Evolutionary conservation across 2,797 vertebrate species (phyloP).

Genomic region (Cyclura pinguis): DNA sequence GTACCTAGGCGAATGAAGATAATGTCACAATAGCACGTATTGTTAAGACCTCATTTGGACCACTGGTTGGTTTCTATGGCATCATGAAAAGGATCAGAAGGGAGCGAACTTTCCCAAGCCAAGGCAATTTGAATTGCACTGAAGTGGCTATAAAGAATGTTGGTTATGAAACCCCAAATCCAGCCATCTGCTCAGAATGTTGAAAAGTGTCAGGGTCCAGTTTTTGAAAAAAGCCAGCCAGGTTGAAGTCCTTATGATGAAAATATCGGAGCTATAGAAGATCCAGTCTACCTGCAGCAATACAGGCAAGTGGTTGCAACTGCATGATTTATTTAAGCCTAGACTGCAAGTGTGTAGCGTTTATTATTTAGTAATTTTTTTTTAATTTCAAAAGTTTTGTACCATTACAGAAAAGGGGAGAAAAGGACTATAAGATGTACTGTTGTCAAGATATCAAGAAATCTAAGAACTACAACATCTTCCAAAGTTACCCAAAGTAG

Average conservation of each 20-base stretch:
- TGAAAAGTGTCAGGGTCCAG: not conserved
- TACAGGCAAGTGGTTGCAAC: not conserved
- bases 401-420: too few species aligned
- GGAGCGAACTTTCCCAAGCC: not conserved
- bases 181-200: not conserved
- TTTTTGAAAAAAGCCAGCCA: not conserved
- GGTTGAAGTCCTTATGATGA: too few species aligned
- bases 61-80: slow-evolving; percentile 64
- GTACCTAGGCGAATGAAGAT: slow-evolving; percentile 52
- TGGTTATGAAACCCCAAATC: not conserved
- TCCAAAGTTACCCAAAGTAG: too few species aligned
- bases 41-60: slow-evolving; percentile 50
- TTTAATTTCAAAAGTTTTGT: too few species aligned
- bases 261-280: too few species aligned
- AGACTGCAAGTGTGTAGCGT: too few species aligned
- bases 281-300: not conserved
- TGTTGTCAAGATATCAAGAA: too few species aligned
- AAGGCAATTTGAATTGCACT: slow-evolving; percentile 48
- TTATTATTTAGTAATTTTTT: too few species aligned
- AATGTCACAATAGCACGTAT: slow-evolving; percentile 62
- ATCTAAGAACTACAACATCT: too few species aligned
- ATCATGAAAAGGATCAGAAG: slow-evolving; percentile 44
- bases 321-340: too few species aligned
- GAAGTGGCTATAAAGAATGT: slow-evolving; percentile 11
- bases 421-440: too few species aligned